These are phyloP conservation scores for Penelope pileata DNA, from an alignment of 2,113 vertebrate species.

Conservation along the genomic window DNA sequence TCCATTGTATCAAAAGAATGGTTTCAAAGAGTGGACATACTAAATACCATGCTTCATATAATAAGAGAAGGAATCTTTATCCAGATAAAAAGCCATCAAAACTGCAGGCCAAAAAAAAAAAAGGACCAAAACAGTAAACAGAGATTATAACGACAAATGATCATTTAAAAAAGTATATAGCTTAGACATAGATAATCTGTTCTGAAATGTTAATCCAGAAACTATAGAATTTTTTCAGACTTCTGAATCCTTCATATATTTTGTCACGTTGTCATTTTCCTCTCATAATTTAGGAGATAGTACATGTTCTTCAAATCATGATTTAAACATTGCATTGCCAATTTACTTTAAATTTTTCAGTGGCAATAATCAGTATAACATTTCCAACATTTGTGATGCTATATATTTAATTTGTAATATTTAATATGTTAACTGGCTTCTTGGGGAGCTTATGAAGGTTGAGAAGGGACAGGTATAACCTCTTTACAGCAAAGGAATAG, in stretches of 20 bases:
- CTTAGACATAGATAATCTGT: neutral
- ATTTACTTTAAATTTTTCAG: neutral
- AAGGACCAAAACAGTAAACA: neutral
- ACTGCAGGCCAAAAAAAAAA: neutral
- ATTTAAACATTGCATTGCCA: neutral
- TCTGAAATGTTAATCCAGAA: neutral
- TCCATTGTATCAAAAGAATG: neutral
- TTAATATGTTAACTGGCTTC: neutral
- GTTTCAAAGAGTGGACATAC: neutral
- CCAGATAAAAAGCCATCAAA: neutral
- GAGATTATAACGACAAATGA: neutral
- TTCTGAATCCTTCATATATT: neutral
- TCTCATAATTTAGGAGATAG: neutral
- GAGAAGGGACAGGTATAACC: neutral
- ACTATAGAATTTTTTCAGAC: neutral
- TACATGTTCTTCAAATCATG: neutral
- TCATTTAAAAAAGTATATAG: neutral
- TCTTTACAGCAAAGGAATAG: neutral
- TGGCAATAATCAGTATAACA: neutral
- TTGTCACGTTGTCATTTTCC: neutral
- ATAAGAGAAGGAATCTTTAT: neutral
- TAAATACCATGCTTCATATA: neutral
- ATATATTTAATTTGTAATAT: too few species aligned
- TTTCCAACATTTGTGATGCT: neutral
- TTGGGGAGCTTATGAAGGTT: neutral